These are phyloP conservation scores for Xerus rutilus DNA, from an alignment of 2,797 vertebrate species.

Conservation along the genomic window DNA sequence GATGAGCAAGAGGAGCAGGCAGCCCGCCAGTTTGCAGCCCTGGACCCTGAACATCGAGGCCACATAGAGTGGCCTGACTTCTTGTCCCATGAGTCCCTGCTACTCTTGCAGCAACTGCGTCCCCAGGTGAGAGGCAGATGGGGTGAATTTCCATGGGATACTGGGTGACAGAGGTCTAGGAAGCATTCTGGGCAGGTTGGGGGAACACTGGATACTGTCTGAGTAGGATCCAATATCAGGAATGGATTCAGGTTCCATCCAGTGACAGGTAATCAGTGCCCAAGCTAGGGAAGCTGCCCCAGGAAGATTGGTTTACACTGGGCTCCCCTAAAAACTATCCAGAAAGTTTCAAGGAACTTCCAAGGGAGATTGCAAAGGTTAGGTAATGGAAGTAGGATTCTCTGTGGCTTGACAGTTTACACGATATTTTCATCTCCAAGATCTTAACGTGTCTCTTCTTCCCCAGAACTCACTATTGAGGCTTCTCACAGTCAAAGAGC, in stretches of 20 bases:
- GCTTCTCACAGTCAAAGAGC: constrained; percentile 94
- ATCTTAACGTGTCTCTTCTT: constrained; percentile 50
- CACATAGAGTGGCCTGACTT: constrained; percentile 96
- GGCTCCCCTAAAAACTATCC: neutral
- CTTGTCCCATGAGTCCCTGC: constrained; percentile 96
- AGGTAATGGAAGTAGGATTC: neutral
- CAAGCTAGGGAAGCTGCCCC: neutral
- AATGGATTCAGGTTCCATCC: constrained; percentile 10
- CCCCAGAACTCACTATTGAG: constrained; percentile 94
- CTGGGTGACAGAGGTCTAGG: neutral
- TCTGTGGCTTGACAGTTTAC: constrained; percentile 34
- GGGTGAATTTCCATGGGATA: neutral
- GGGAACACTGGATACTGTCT: neutral
- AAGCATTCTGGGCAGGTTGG: neutral
- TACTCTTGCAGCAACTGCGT: constrained; percentile 94
- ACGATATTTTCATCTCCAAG: neutral
- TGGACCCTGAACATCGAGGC: constrained; percentile 95
- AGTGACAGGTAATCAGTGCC: neutral
- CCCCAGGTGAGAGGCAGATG: constrained; percentile 90
- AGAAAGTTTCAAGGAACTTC: constrained; percentile 2
- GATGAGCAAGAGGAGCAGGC: constrained; percentile 95
- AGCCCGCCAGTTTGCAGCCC: constrained; percentile 93
- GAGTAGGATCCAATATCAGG: neutral
- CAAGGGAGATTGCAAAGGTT: neutral
- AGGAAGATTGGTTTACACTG: neutral